These are phyloP conservation scores for Onthophagus taurus DNA, from an alignment of 1,140 invertebrate genomes.

Conservation along the genomic window DNA sequence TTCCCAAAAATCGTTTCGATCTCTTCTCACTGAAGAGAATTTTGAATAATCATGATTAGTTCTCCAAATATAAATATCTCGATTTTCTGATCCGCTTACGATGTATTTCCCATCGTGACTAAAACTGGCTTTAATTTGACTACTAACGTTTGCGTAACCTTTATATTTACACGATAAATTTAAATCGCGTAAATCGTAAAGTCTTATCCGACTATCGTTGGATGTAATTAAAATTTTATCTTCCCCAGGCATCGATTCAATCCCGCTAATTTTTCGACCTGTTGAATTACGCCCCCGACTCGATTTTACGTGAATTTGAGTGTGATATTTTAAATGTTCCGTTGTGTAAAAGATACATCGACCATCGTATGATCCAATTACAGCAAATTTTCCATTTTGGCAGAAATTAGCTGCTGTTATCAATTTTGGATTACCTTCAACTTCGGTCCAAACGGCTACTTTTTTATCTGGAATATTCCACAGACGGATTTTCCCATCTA, in stretches of 20 bases:
- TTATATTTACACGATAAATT: slow-evolving; percentile 93
- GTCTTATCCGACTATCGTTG: slow-evolving; percentile 92
- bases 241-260: slow-evolving; percentile 93
- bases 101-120: slow-evolving; percentile 96
- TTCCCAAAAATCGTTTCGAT: slow-evolving; percentile 97
- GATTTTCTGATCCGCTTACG: slow-evolving; percentile 95
- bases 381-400: slow-evolving; percentile 94
- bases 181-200: slow-evolving; percentile 94
- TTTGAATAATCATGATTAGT: slow-evolving; percentile 94
- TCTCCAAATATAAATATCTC: slow-evolving; percentile 96
- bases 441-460: slow-evolving; percentile 94
- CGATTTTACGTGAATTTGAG: slow-evolving; percentile 92
- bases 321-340: slow-evolving; percentile 97
- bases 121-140: slow-evolving; percentile 95
- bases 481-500: slow-evolving; percentile 92
- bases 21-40: slow-evolving; percentile 85
- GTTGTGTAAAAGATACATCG: slow-evolving; percentile 97
- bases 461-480: slow-evolving; percentile 99
- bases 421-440: slow-evolving; percentile 85
- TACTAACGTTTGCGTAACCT: slow-evolving; percentile 90
- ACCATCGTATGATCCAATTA: slow-evolving; percentile 97
- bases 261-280: slow-evolving; percentile 92
- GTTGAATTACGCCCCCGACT: slow-evolving; percentile 89
- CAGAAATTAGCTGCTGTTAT: slow-evolving; percentile 98
- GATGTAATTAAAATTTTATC: slow-evolving; percentile 97